phyloP scores from a whole-genome alignment of 2,113 vertebrate genomes.

The Equus quagga region DNA sequence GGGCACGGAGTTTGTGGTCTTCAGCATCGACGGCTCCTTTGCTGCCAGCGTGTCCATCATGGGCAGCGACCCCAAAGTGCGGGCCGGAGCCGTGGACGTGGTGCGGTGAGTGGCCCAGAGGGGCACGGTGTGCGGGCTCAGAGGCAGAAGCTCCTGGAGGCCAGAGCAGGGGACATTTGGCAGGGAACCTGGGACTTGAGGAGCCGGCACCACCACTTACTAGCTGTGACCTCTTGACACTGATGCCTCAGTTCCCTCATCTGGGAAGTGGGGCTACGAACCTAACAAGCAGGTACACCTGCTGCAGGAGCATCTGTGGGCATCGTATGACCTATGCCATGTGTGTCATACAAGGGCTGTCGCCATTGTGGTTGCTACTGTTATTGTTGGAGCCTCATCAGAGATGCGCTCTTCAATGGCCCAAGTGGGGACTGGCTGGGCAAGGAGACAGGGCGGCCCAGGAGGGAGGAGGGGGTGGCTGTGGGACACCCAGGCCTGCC shows the following conservation, averaged over 20 bases:
- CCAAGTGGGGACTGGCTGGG: not conserved
- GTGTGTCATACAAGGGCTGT: not conserved
- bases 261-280: not conserved
- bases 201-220: not conserved
- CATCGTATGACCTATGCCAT: accelerated
- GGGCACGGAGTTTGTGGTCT: slow-evolving; percentile 97
- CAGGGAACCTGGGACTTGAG: not conserved
- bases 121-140: accelerated
- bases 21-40: slow-evolving; percentile 99
- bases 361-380: accelerated
- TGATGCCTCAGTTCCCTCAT: not conserved
- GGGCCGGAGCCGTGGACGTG: slow-evolving; percentile 97
- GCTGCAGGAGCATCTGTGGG: too few relatives aligned
- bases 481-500: not conserved
- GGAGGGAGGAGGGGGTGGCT: not conserved
- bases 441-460: not conserved
- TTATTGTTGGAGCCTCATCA: not conserved
- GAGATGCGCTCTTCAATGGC: not conserved
- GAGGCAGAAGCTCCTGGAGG: not conserved
- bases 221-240: too few relatives aligned
- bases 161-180: too few relatives aligned
- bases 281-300: not conserved
- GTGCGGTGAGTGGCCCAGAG: slow-evolving; percentile 90
- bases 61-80: slow-evolving; percentile 99
- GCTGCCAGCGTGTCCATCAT: slow-evolving; percentile 99